Conservation (phyloP, 2,113 vertebrate species). For the Larimichthys crocea region DNA sequence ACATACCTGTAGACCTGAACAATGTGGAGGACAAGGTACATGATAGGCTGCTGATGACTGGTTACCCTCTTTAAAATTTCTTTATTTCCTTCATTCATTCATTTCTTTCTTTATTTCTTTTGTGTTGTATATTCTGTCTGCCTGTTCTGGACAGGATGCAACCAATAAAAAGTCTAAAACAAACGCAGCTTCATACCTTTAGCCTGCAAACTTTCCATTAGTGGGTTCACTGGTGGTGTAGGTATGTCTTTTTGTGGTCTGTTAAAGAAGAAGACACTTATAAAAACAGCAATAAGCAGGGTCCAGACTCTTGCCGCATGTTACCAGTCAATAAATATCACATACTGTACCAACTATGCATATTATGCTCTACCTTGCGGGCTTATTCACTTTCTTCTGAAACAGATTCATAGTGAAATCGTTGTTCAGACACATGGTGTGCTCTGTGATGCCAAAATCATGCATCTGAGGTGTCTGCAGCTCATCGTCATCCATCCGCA, state of each 20-base stretch:
- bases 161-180: too few species aligned
- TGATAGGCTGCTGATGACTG: too few species aligned
- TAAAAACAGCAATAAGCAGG: constrained; percentile 10
- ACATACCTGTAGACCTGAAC: too few species aligned
- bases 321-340: constrained; percentile 1
- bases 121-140: too few species aligned
- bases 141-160: too few species aligned
- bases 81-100: too few species aligned
- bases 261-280: constrained; percentile 11
- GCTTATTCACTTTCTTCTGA: constrained; percentile 75
- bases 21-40: too few species aligned
- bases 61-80: too few species aligned
- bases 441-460: constrained; percentile 89
- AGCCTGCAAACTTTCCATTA: constrained; percentile 35
- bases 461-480: constrained; percentile 86
- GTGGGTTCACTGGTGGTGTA: neutral
- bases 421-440: constrained; percentile 89
- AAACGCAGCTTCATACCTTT: constrained; percentile 54
- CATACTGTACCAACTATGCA: neutral
- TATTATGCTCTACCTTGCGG: constrained; percentile 69
- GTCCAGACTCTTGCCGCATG: neutral
- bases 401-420: constrained; percentile 91
- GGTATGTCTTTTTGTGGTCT: constrained; percentile 38
- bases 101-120: too few species aligned
- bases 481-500: constrained; percentile 86